Evolutionary conservation across 2,888 invertebrate genomes (phyloP).

Genomic region (Drosophila quinaria): DNA sequence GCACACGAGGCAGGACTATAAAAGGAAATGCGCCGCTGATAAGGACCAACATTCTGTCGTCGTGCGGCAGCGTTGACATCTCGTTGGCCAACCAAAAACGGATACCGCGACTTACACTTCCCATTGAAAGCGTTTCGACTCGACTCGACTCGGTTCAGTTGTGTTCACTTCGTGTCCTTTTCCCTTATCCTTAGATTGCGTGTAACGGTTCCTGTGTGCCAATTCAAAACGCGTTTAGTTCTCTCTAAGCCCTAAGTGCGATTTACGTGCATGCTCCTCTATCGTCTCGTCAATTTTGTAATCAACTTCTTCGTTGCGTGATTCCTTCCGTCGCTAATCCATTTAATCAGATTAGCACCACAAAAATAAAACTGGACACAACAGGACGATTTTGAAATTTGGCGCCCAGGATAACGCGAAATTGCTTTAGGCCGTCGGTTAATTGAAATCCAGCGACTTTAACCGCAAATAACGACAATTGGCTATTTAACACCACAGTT

Average conservation of each 20-base stretch:
- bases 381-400: slow-evolving; percentile 23
- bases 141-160: slow-evolving; percentile 1
- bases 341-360: slow-evolving; percentile 44
- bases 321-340: slow-evolving; percentile 56
- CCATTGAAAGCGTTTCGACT: too few relatives aligned
- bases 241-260: slow-evolving; percentile 38
- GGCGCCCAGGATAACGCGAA: slow-evolving; percentile 9
- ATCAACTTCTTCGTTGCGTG: slow-evolving; percentile 69
- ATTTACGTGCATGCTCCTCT: slow-evolving; percentile 34
- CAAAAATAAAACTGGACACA: slow-evolving; percentile 6
- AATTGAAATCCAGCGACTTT: slow-evolving; percentile 54
- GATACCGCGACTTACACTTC: slow-evolving; percentile 38
- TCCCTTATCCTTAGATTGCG: slow-evolving; percentile 14
- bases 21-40: slow-evolving; percentile 84
- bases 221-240: slow-evolving; percentile 40
- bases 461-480: slow-evolving; percentile 35
- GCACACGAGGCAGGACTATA: slow-evolving; percentile 71
- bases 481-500: slow-evolving; percentile 47
- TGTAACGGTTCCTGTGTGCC: slow-evolving; percentile 61
- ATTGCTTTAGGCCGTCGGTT: slow-evolving; percentile 48
- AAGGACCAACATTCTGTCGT: slow-evolving; percentile 83
- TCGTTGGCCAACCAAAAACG: slow-evolving; percentile 54
- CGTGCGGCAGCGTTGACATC: slow-evolving; percentile 77
- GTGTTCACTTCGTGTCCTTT: slow-evolving; percentile 16
- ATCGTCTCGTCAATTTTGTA: slow-evolving; percentile 52